phyloP scores from a whole-genome alignment of 2,888 invertebrate species.

The Dysmachus trigonus region DNA sequence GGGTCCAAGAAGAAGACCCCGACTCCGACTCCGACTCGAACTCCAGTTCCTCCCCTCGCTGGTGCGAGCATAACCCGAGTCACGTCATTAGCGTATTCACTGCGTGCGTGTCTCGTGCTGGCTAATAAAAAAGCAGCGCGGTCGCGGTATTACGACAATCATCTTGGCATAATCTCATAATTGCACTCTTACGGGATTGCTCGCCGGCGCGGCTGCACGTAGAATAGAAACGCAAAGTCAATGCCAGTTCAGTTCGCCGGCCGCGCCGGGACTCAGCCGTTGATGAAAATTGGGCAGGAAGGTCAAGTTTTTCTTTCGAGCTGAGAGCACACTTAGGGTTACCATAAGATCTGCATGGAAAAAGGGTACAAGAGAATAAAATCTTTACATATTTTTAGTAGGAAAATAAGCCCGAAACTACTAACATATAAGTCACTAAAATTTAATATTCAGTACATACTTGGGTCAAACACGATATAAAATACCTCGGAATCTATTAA shows the following conservation, averaged over 20 bases:
- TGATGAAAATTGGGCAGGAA: neutral
- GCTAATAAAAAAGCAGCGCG: constrained; percentile 13
- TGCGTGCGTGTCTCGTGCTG: constrained; percentile 17
- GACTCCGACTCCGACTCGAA: no score
- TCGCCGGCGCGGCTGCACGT: neutral
- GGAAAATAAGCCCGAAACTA: no score
- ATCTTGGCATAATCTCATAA: constrained; percentile 19
- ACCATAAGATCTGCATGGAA: no score
- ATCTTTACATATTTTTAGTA: no score
- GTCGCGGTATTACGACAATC: constrained; percentile 16
- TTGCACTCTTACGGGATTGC: neutral
- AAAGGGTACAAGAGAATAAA: no score
- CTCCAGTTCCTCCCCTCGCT: neutral
- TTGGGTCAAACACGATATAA: no score
- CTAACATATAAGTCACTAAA: no score
- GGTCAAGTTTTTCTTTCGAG: constrained; percentile 8
- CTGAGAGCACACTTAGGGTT: no score
- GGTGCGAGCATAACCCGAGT: neutral
- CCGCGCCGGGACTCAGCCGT: neutral
- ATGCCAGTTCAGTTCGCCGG: neutral
- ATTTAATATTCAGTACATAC: no score
- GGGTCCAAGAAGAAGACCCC: neutral
- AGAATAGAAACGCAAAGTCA: neutral
- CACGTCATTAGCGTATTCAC: constrained; percentile 23
- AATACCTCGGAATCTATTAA: no score